These are phyloP conservation scores for Motacilla alba DNA, from an alignment of 2,113 vertebrate species.

Conservation along the genomic window DNA sequence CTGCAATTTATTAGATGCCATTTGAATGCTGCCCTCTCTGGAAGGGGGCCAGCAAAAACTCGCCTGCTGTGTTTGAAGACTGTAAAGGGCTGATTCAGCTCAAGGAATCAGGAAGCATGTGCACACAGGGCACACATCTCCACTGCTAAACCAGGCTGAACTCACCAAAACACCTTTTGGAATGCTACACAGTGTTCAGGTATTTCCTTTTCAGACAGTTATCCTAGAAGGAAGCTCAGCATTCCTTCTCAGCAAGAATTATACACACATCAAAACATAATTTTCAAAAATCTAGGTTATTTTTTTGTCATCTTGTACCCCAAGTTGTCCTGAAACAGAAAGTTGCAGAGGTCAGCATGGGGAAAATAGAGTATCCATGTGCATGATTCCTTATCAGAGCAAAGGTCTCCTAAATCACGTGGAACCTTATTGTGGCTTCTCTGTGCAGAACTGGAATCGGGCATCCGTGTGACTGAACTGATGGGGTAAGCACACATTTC, in stretches of 20 bases:
- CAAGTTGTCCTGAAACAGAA: background rate
- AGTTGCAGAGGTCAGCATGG: background rate
- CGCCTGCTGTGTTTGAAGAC: background rate
- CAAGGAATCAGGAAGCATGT: background rate
- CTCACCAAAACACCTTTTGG: background rate
- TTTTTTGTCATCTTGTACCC: background rate
- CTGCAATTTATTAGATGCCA: background rate
- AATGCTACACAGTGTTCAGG: background rate
- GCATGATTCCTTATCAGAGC: background rate
- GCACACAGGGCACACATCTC: background rate
- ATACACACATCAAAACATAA: background rate
- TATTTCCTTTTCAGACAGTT: background rate
- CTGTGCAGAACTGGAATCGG: background rate
- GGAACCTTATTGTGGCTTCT: background rate
- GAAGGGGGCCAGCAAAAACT: background rate
- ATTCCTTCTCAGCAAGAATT: background rate
- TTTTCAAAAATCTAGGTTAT: background rate
- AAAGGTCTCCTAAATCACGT: background rate
- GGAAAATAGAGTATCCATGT: background rate
- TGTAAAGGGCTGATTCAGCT: background rate
- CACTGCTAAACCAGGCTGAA: background rate
- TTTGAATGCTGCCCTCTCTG: background rate
- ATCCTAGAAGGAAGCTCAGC: background rate
- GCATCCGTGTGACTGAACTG: background rate
- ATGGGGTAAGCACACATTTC: background rate